Percentiles rank a stretch among this genome's conserved stretches.
Conservation (phyloP, 2,888 invertebrate genomes). For the Sinelater perroti region DNA sequence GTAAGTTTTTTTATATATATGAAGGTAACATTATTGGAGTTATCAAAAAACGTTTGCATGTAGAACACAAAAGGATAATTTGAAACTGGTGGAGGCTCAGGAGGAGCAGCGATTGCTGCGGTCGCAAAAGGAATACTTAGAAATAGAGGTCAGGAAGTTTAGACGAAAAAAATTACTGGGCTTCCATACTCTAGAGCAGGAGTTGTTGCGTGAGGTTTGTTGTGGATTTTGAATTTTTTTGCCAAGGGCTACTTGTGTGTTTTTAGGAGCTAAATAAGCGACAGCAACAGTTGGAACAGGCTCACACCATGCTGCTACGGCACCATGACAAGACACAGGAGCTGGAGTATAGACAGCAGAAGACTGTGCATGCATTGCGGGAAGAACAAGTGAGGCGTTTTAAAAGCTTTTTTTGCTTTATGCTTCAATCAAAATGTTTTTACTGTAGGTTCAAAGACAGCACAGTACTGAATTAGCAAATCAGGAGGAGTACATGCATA, state of each 20-base stretch:
- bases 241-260: no score
- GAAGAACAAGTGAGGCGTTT: constrained; percentile 75
- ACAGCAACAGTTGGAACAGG: constrained; percentile 93
- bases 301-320: constrained; percentile 90
- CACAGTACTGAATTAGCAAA: constrained; percentile 95
- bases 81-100: constrained; percentile 90
- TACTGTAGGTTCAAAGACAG: constrained; percentile 75
- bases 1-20: constrained; percentile 60
- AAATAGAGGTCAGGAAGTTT: constrained; percentile 92
- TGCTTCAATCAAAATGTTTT: not conserved
- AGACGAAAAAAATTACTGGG: constrained; percentile 88
- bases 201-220: constrained; percentile 84
- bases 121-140: constrained; percentile 89
- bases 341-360: constrained; percentile 93
- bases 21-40: not conserved
- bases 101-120: constrained; percentile 88
- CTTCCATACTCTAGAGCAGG: constrained; percentile 89
- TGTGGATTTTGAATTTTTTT: not conserved
- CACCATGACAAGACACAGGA: constrained; percentile 98
- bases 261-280: constrained; percentile 91
- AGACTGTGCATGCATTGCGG: constrained; percentile 90
- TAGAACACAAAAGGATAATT: constrained; percentile 88
- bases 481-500: constrained; percentile 95
- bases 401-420: constrained; percentile 2
- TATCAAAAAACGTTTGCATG: constrained; percentile 19